phyloP scores from a whole-genome alignment of 2,113 vertebrate species.

The Chaetodon auriga region DNA sequence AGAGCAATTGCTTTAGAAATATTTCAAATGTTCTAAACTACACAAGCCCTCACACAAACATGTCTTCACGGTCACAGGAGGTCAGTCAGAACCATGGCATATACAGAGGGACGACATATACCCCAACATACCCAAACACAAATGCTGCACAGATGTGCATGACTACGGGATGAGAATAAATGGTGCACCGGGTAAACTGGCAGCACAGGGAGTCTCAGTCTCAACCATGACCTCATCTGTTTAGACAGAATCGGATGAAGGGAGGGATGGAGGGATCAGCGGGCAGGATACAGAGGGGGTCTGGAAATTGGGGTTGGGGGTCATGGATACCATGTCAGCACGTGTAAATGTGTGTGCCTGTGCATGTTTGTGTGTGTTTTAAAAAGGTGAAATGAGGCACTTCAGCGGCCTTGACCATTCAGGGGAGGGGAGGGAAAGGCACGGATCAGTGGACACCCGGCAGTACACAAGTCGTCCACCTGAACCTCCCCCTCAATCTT shows the following conservation, averaged over 20 bases:
- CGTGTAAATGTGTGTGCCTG: constrained; percentile 40
- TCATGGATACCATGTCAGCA: constrained; percentile 54
- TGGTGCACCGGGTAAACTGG: constrained; percentile 77
- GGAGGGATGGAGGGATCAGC: constrained; percentile 65
- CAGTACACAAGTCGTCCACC: constrained; percentile 74
- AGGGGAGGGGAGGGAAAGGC: constrained; percentile 71
- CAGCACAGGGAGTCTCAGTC: constrained; percentile 72
- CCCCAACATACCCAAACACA: constrained; percentile 58
- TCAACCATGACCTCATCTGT: constrained; percentile 89
- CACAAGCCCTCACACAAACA: constrained; percentile 33
- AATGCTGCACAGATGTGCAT: constrained; percentile 76
- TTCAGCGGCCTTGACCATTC: constrained; percentile 59
- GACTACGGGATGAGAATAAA: constrained; percentile 74
- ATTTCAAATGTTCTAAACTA: constrained; percentile 14
- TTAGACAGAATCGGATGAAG: constrained; percentile 82
- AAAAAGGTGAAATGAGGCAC: constrained; percentile 87
- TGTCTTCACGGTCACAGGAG: constrained; percentile 42
- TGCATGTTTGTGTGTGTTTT: constrained; percentile 76
- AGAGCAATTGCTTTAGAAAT: constrained; percentile 28
- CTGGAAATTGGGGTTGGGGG: constrained; percentile 68
- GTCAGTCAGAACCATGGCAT: constrained; percentile 50
- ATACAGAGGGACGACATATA: constrained; percentile 50
- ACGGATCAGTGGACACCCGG: constrained; percentile 84
- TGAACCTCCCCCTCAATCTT: constrained; percentile 61
- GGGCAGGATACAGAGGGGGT: constrained; percentile 61